Conservation (phyloP, 2,113 vertebrate species). For the Pseudorectes ferrugineus region DNA sequence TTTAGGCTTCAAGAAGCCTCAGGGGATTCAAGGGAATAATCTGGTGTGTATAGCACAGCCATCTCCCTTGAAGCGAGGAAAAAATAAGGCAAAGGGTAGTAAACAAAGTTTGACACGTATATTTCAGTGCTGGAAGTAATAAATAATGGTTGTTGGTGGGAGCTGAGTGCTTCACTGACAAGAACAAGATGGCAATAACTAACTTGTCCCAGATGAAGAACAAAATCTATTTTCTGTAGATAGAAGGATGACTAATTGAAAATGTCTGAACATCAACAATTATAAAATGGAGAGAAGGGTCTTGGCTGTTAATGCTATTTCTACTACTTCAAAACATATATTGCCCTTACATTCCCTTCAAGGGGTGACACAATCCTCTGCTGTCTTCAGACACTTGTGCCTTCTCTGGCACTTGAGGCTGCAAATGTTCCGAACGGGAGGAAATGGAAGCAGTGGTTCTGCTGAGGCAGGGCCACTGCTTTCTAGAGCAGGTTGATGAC, state of each 20-base stretch:
- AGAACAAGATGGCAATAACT: slow-evolving; percentile 31
- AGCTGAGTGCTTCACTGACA: slow-evolving; percentile 22
- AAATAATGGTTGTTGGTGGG: background rate
- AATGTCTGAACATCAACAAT: background rate
- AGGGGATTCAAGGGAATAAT: background rate
- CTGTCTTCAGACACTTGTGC: background rate
- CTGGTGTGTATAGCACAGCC: background rate
- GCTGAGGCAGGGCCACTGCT: background rate
- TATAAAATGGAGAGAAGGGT: background rate
- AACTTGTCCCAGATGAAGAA: slow-evolving; percentile 2
- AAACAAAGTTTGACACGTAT: background rate
- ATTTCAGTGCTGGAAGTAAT: slow-evolving; percentile 23
- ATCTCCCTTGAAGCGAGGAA: background rate
- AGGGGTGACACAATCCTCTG: background rate
- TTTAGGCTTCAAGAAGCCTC: background rate
- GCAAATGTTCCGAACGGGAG: background rate
- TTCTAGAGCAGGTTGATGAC: slow-evolving; percentile 65
- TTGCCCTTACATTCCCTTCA: background rate
- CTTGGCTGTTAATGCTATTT: background rate
- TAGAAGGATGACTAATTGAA: slow-evolving; percentile 18
- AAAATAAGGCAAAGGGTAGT: background rate
- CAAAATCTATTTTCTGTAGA: background rate
- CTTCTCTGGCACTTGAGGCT: background rate
- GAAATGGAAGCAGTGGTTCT: slow-evolving; percentile 1
- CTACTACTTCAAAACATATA: background rate